These are phyloP conservation scores for Benitochromis conjunctus DNA, from an alignment of 2,113 vertebrate genomes.

Conservation along the genomic window DNA sequence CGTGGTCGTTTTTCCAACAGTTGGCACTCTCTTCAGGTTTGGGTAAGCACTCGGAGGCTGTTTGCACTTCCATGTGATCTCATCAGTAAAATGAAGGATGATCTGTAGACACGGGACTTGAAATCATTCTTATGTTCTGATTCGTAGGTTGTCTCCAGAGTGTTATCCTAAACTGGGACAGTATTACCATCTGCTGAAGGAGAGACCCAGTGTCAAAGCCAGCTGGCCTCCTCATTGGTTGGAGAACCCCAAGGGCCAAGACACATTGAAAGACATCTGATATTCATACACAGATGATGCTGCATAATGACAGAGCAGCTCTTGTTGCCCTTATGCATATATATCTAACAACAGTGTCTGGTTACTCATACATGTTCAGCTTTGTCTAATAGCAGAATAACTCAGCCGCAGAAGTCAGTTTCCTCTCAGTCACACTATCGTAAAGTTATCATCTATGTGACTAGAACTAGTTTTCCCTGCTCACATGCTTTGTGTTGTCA, in stretches of 20 bases:
- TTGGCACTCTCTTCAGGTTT: conserved; percentile 43
- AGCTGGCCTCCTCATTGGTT: conserved; percentile 73
- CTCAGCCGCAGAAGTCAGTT: too few relatives aligned
- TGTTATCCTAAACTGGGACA: conserved; percentile 58
- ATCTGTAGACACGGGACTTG: background rate
- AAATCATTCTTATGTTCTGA: background rate
- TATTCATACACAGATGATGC: background rate
- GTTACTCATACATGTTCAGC: background rate
- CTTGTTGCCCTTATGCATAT: background rate
- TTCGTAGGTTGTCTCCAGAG: conserved; percentile 52
- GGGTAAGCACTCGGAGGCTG: conserved; percentile 3
- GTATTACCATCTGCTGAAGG: conserved; percentile 66
- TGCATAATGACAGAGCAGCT: background rate
- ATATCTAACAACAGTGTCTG: background rate
- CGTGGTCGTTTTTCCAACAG: conserved; percentile 42
- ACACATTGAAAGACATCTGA: conserved; percentile 65
- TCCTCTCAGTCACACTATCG: accelerated
- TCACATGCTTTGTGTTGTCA: background rate
- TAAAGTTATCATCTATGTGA: too few relatives aligned
- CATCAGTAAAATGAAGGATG: too few relatives aligned
- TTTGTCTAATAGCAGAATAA: background rate
- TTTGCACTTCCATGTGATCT: background rate
- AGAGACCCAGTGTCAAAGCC: conserved; percentile 65
- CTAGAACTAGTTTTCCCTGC: background rate
- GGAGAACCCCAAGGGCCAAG: conserved; percentile 47